Evolutionary conservation across 1,140 invertebrate species (phyloP).

Genomic region (Eriosoma lanigerum): DNA sequence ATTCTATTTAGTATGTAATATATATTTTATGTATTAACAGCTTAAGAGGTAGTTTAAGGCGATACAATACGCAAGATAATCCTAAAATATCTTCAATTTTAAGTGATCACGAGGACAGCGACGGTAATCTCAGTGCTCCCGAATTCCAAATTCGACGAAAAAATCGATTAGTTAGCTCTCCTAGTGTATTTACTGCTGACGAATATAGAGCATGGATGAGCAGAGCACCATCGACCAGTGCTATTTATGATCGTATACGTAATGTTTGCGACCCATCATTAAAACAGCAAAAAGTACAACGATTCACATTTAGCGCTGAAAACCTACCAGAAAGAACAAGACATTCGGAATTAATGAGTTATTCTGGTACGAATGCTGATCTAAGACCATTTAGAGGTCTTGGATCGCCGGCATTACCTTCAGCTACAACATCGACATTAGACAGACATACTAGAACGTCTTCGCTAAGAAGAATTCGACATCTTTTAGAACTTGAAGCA

Average conservation of each 20-base stretch:
- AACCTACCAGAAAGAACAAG: slow-evolving; percentile 65
- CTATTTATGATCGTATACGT: slow-evolving; percentile 82
- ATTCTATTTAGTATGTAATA: too few relatives aligned
- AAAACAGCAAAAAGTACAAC: slow-evolving; percentile 65
- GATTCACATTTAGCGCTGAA: slow-evolving; percentile 86
- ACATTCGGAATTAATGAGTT: slow-evolving; percentile 55
- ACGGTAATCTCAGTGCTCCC: slow-evolving; percentile 78
- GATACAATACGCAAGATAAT: slow-evolving; percentile 53
- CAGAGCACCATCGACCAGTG: slow-evolving; percentile 85
- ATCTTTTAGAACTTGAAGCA: slow-evolving; percentile 56
- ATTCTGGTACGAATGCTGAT: slow-evolving; percentile 45
- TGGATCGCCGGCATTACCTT: slow-evolving; percentile 49
- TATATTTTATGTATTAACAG: slow-evolving; percentile 17
- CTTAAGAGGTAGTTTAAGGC: slow-evolving; percentile 54
- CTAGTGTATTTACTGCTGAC: slow-evolving; percentile 83
- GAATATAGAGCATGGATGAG: slow-evolving; percentile 88
- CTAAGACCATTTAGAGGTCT: slow-evolving; percentile 46
- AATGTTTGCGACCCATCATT: slow-evolving; percentile 67
- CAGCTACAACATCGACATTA: slow-evolving; percentile 50
- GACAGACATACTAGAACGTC: slow-evolving; percentile 55
- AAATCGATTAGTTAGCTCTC: slow-evolving; percentile 64
- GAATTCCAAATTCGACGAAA: slow-evolving; percentile 64
- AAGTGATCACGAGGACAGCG: slow-evolving; percentile 72
- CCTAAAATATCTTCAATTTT: slow-evolving; percentile 56
- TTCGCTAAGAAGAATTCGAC: slow-evolving; percentile 55